Evolutionary conservation across 2,113 vertebrate species (phyloP), one percentile per base, ranked within the genome.

Genomic region (Canis aureus): DNA sequence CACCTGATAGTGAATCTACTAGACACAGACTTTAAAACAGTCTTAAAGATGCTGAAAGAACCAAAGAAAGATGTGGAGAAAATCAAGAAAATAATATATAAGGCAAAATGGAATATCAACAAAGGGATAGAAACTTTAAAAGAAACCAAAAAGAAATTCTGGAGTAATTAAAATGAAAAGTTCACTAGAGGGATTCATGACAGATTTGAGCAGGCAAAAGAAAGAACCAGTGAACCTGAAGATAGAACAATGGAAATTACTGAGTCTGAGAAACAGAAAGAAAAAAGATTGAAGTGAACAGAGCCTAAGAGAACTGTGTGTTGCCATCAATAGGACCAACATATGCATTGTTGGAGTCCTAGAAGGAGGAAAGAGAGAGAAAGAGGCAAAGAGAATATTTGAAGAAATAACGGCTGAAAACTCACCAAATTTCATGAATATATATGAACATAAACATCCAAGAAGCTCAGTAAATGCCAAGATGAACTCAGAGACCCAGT

Each of bases 91-190:
- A 69, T 1, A 2, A 80, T 35, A 11, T 86, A 59, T 66, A 35
- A 67, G 74, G 1, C 49, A 79, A 87, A 86, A 43, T 38, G 35
- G 29, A 87, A 55, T 55, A 67, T 43, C 13, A 87, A 78, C 20
- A 38, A 74, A 93, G 74, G 51, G 13, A 64, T 17, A 78, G 27
- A 69, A 87, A 80, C 11, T 13, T 94, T 67, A 79, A 43, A 87
- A 87, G 62, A 67, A 86, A 43, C n/a, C 11, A 35, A 51, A 94
- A 94, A 86, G 57, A 51, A 80, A 94, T 69, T 59, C 29, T n/a
- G 74, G 35, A 80, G 29, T 79, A 87, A 88, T 29, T 59, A 29
- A 88, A 88, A 94, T 57, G 16, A 27, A 88, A 87, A 57, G 27
- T 80, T 88, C 29, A 59, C 29, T 88, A 88, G 74, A 88, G 55